A percentile compares a stretch with the other conserved stretches of the same genome.
These are phyloP conservation scores for Aethina tumida DNA, from an alignment of 1,140 invertebrate genomes.

Conservation along the genomic window DNA sequence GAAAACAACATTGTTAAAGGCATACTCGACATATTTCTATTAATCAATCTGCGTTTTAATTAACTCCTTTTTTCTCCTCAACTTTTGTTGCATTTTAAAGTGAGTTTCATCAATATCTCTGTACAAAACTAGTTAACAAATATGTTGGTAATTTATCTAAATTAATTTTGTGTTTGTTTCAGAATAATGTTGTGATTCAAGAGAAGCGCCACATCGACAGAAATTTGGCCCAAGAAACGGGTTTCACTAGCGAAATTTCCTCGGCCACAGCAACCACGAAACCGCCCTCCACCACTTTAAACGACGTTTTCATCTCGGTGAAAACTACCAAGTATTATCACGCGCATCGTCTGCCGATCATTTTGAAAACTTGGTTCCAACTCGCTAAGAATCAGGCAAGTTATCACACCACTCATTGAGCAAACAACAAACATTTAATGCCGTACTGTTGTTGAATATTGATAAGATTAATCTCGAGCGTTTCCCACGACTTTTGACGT, in stretches of 20 bases:
- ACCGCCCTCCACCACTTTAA: slow-evolving; percentile 57
- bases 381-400: slow-evolving; percentile 81
- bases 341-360: slow-evolving; percentile 68
- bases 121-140: too few relatives aligned
- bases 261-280: slow-evolving; percentile 48
- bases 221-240: slow-evolving; percentile 19
- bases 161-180: slow-evolving; percentile 11
- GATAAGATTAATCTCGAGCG: too few relatives aligned
- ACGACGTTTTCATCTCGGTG: slow-evolving; percentile 88
- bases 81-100: not conserved
- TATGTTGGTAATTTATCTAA: too few relatives aligned
- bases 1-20: too few relatives aligned
- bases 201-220: slow-evolving; percentile 18
- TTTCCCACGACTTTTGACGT: too few relatives aligned
- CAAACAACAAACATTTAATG: too few relatives aligned
- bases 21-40: too few relatives aligned
- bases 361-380: slow-evolving; percentile 89
- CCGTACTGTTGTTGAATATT: too few relatives aligned
- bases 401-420: too few relatives aligned
- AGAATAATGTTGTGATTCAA: slow-evolving; percentile 9
- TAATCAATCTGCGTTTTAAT: too few relatives aligned
- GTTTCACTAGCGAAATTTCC: slow-evolving; percentile 34
- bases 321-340: slow-evolving; percentile 90
- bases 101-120: not conserved
- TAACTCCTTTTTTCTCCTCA: too few relatives aligned